Percentiles rank a stretch among this genome's conserved stretches.
Conservation (phyloP, 2,888 invertebrate genomes). For the Leptarthrus brevirostris region DNA sequence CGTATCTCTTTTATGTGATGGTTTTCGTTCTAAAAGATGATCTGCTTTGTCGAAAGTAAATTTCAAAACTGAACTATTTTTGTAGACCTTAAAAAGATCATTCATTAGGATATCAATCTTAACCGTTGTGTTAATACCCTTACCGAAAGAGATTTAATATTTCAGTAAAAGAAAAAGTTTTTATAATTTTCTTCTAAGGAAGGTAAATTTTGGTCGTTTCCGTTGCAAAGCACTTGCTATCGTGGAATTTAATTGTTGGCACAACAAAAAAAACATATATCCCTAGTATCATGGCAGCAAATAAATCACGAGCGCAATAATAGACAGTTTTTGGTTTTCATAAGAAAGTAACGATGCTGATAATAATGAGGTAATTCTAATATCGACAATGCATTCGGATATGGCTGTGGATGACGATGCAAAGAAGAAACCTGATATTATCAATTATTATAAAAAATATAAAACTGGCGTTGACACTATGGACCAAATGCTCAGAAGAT, state of each 20-base stretch:
- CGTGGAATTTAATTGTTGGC: background rate
- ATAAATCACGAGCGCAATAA: conserved; percentile 49
- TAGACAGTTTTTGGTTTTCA: conserved; percentile 55
- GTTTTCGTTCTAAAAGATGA: too few relatives aligned
- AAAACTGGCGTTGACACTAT: conserved; percentile 45
- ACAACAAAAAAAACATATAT: background rate
- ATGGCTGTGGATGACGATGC: conserved; percentile 2
- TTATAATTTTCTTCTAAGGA: too few relatives aligned
- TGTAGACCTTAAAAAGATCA: too few relatives aligned
- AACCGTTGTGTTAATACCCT: too few relatives aligned
- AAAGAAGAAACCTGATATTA: conserved; percentile 43
- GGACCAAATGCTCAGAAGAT: conserved; percentile 28
- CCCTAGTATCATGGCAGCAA: conserved; percentile 8
- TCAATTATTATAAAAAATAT: conserved; percentile 43
- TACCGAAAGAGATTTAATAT: too few relatives aligned
- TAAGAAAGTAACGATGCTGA: conserved; percentile 49
- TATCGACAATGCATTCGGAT: conserved; percentile 42
- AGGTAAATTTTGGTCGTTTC: too few relatives aligned
- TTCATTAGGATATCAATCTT: too few relatives aligned
- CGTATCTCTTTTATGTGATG: too few relatives aligned
- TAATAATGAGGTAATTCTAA: conserved; percentile 50
- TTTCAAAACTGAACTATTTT: too few relatives aligned
- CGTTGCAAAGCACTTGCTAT: conserved; percentile 1
- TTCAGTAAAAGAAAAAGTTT: too few relatives aligned
- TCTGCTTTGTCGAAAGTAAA: too few relatives aligned